Conservation (phyloP, 2,113 vertebrate species). For the Hippocampus zosterae region DNA sequence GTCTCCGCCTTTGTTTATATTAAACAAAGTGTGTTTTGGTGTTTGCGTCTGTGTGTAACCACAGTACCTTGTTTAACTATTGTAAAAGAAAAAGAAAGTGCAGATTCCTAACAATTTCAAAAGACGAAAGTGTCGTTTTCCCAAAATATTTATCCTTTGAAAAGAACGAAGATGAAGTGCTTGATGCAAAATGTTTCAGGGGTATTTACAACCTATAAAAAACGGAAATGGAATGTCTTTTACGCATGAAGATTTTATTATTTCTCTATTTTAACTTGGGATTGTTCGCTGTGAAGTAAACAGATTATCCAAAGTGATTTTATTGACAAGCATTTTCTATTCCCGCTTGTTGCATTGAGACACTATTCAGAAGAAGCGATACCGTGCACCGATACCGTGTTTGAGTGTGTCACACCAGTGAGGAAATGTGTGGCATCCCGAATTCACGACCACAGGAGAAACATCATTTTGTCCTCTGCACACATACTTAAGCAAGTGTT, state of each 20-base stretch:
- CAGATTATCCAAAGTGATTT: too few species aligned
- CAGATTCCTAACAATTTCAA: not conserved
- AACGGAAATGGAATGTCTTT: too few species aligned
- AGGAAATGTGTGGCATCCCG: not conserved
- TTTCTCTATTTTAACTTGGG: too few species aligned
- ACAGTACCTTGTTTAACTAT: not conserved
- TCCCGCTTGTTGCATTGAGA: too few species aligned
- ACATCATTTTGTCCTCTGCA: not conserved
- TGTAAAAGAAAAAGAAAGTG: not conserved
- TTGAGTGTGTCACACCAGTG: too few species aligned
- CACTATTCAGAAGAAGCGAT: too few species aligned
- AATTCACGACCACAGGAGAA: not conserved
- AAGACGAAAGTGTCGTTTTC: not conserved
- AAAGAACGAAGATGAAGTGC: not conserved
- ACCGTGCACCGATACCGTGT: too few species aligned
- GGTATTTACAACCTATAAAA: not conserved
- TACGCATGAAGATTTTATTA: too few species aligned
- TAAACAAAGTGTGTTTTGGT: not conserved
- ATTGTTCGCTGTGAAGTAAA: too few species aligned
- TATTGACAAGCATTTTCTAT: too few species aligned
- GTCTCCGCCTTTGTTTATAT: conserved; percentile 26
- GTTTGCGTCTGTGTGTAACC: not conserved
- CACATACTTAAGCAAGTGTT: not conserved
- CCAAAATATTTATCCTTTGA: not conserved
- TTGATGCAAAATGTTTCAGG: not conserved